Evolutionary conservation across 2,888 invertebrate genomes (phyloP), one percentile per base, ranked within the genome.

Genomic region (Eupithecia exiguata): DNA sequence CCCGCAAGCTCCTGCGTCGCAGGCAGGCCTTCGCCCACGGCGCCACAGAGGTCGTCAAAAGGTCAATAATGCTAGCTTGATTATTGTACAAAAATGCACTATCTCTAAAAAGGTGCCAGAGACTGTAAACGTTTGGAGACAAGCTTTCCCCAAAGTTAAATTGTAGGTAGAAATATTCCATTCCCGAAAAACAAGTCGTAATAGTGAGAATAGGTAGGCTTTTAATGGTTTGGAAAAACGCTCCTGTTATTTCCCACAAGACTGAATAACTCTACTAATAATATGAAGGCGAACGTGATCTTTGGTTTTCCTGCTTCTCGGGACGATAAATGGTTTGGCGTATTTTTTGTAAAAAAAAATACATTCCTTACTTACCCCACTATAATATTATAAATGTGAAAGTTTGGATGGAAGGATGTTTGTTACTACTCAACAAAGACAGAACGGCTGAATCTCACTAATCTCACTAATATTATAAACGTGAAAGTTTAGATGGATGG

Each of bases 211-310:
- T 18, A 62, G 18, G 16, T 35, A 62, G 35, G 35, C 18, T 30
- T 30, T 69, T 65, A 74, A 77, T 77, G 73, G 72, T 25, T 49
- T 69, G 74, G 74, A 74, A 76, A 76, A 76, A 75, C 71, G 69
- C 68, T 77, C 66, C 70, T 68, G 71, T 77, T 75, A 80, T 77
- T 80, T 79, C 80, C 76, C 79, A 76, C 73, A 77, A 80, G 79
- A 72, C 77, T 71, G 62, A 35, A 35, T 62, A 62, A 35, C 62
- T 30, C 10, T 35, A 35, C 35, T 35, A 35, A 62, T 62, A 18
- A 35, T 62, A 35, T 62, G 18, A 62, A 62, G 16, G 18, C 18
- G 18, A 16, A 62, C 62, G 62, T 62, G 35, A 18, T 36, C n/a
- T 21, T 10, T 25, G 35, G 53, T 63, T 38, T 67, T 35, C 35